phyloP scores from a whole-genome alignment of 2,113 vertebrate genomes.

The Aldabrachelys gigantea region DNA sequence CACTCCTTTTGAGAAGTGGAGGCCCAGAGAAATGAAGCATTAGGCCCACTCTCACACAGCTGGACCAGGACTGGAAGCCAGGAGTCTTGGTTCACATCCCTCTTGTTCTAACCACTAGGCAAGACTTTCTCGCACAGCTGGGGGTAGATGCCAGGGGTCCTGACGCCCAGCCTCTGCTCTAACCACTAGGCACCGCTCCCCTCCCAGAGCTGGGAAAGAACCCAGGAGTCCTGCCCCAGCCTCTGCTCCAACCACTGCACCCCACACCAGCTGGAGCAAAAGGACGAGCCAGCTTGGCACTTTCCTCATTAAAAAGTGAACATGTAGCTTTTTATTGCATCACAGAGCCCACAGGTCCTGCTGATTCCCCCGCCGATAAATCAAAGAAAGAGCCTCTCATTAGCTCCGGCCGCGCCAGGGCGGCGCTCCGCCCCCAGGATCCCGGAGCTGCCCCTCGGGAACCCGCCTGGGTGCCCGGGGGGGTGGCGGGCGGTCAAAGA shows the following conservation, averaged over 20 bases:
- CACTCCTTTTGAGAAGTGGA: too few species aligned
- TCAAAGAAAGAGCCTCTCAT: neutral
- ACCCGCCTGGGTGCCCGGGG: neutral
- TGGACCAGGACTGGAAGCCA: too few species aligned
- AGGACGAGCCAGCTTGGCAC: neutral
- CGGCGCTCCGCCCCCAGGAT: too few species aligned
- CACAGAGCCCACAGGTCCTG: neutral
- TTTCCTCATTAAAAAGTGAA: neutral
- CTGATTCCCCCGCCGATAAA: neutral
- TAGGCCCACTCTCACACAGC: too few species aligned
- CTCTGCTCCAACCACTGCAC: neutral
- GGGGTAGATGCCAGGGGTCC: neutral
- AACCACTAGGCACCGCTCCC: neutral
- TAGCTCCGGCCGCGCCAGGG: neutral
- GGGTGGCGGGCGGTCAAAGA: neutral
- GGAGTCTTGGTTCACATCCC: rapidly evolving
- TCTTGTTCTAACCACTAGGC: neutral
- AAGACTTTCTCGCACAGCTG: neutral
- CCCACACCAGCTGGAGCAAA: neutral
- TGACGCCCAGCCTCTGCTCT: neutral
- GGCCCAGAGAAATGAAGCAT: neutral
- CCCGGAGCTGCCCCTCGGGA: neutral
- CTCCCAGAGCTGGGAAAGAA: neutral
- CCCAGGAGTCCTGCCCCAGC: neutral
- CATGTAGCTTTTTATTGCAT: neutral